Conservation (phyloP, 2,797 vertebrate species). For the Dromococcyx pavoninus region DNA sequence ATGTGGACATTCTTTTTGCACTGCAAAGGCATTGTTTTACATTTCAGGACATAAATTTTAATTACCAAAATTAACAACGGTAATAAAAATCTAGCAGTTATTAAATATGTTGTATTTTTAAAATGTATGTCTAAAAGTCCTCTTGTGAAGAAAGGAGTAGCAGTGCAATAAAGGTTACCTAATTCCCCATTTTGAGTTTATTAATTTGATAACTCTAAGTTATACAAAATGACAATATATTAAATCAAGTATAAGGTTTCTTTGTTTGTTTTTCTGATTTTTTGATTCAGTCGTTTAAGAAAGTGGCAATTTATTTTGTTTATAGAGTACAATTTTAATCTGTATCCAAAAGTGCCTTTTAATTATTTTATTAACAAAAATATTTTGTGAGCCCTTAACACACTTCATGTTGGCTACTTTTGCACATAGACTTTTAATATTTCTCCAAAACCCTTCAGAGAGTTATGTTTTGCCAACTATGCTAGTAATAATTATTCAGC, state of each 20-base stretch:
- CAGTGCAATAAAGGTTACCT: conserved; percentile 13
- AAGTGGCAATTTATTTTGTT: neutral
- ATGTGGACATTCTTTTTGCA: neutral
- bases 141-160: neutral
- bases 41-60: conserved; percentile 28
- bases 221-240: neutral
- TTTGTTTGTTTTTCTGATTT: neutral
- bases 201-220: conserved; percentile 15
- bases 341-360: neutral
- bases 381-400: neutral
- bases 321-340: neutral
- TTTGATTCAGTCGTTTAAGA: conserved; percentile 31
- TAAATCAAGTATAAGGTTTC: conserved; percentile 21
- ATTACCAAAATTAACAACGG: conserved; percentile 32
- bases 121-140: neutral
- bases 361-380: conserved; percentile 32
- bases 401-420: neutral
- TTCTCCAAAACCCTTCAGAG: neutral
- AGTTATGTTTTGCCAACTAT: neutral
- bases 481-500: neutral
- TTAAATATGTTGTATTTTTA: neutral
- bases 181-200: conserved; percentile 28
- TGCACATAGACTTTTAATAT: neutral
- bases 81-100: conserved; percentile 16
- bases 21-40: neutral